Percentiles rank a stretch among this genome's conserved stretches.
Evolutionary conservation across 2,888 invertebrate species (phyloP).

Genomic region (Cryptus armator): DNA sequence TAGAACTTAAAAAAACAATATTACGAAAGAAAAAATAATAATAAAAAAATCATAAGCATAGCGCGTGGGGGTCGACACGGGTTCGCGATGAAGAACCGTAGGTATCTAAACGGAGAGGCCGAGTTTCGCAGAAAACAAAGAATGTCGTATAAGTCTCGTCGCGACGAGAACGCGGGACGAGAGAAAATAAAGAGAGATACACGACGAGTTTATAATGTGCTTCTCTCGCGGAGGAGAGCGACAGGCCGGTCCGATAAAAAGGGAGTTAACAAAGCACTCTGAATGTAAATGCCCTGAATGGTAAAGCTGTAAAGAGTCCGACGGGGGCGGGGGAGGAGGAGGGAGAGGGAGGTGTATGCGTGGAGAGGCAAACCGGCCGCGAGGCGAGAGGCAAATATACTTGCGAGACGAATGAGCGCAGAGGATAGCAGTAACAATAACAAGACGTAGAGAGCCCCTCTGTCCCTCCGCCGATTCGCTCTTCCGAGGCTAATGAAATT

Average conservation of each 20-base stretch:
- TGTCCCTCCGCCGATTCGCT: conserved; percentile 44
- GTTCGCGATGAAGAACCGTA: background rate
- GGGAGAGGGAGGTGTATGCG: background rate
- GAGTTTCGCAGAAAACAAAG: conserved; percentile 27
- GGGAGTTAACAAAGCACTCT: conserved; percentile 76
- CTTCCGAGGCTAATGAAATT: conserved; percentile 66
- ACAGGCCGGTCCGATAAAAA: conserved; percentile 47
- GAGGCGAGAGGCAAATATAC: conserved; percentile 21
- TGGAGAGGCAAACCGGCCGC: background rate
- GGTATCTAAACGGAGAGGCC: background rate
- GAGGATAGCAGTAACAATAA: conserved; percentile 52
- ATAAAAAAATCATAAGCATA: background rate
- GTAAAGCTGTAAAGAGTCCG: conserved; percentile 10
- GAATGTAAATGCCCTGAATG: conserved; percentile 76
- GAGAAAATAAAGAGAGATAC: conserved; percentile 10
- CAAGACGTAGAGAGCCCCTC: conserved; percentile 45
- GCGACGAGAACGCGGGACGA: conserved; percentile 20
- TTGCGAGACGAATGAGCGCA: conserved; percentile 10
- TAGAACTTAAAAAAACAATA: too few species aligned
- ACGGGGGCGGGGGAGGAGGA: background rate
- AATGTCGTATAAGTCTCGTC: conserved; percentile 4
- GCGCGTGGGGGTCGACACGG: background rate
- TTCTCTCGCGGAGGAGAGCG: conserved; percentile 39
- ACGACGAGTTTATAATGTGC: conserved; percentile 66
- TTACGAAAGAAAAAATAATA: too few species aligned